Percentiles rank a stretch among this genome's conserved stretches.
These are phyloP conservation scores for Eupleurogrammus muticus DNA, from an alignment of 2,797 vertebrate genomes.

Conservation along the genomic window DNA sequence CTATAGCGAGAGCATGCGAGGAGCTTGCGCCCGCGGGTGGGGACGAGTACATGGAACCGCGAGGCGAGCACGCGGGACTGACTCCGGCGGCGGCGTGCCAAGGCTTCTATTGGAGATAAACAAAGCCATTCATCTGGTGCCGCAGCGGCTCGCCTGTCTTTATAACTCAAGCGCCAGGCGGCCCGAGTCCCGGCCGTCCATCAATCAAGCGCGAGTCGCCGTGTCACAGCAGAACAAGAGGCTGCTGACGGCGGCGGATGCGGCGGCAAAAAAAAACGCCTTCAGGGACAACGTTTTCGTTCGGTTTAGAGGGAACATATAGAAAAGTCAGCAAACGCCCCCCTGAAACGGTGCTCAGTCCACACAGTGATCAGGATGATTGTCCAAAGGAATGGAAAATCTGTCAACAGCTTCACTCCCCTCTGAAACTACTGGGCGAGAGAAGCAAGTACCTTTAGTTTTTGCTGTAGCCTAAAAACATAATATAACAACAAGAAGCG, in stretches of 20 bases:
- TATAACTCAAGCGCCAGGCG: constrained; percentile 42
- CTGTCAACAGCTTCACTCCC: too few relatives aligned
- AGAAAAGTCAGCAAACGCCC: constrained; percentile 10
- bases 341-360: too few relatives aligned
- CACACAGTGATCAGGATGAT: too few relatives aligned
- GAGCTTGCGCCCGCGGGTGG: constrained; percentile 31
- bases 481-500: too few relatives aligned
- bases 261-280: neutral
- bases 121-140: constrained; percentile 43
- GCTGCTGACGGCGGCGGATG: constrained; percentile 23
- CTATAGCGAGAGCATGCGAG: constrained; percentile 43
- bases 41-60: neutral
- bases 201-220: constrained; percentile 49
- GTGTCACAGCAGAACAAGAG: constrained; percentile 42
- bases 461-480: too few relatives aligned
- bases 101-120: constrained; percentile 41
- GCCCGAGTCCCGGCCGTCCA: constrained; percentile 20
- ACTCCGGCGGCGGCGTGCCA: neutral
- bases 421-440: too few relatives aligned
- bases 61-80: neutral
- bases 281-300: constrained; percentile 8
- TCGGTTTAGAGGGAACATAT: constrained; percentile 24
- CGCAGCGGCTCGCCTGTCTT: constrained; percentile 51
- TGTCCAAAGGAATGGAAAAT: too few relatives aligned
- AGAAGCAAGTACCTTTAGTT: too few relatives aligned